Conservation (phyloP, 92 coral and sea anemone species). For the Umimayanthus chanpuru region DNA sequence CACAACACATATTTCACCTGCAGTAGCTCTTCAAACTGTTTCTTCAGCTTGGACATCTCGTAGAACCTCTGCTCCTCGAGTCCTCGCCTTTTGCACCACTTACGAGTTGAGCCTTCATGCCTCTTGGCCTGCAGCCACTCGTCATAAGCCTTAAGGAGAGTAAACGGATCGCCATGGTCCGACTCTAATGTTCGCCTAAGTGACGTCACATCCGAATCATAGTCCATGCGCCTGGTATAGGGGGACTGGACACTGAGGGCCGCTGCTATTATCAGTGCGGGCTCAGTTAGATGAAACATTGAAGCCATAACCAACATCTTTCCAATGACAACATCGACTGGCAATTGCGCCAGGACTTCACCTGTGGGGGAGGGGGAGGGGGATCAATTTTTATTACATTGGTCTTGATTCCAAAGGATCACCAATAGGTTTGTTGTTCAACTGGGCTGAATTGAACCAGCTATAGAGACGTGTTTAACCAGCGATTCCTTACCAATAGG, state of each 20-base stretch:
- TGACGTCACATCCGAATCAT: conserved; percentile 96
- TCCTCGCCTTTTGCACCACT: conserved; percentile 95
- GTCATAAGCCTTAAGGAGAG: conserved; percentile 91
- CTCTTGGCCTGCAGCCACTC: conserved; percentile 96
- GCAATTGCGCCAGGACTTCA: conserved; percentile 89
- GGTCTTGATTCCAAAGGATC: too few species aligned
- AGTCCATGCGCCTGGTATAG: conserved; percentile 88
- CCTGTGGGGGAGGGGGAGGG: conserved; percentile 38
- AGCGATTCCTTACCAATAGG: conserved; percentile 56
- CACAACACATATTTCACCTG: conserved; percentile 21
- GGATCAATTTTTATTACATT: too few species aligned
- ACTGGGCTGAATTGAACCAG: too few species aligned
- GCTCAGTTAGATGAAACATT: conserved; percentile 94
- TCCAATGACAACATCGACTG: conserved; percentile 98
- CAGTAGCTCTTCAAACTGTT: conserved; percentile 87
- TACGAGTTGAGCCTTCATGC: conserved; percentile 80
- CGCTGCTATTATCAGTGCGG: conserved; percentile 94
- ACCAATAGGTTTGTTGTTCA: too few species aligned
- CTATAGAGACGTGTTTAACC: not conserved
- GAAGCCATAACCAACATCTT: conserved; percentile 98
- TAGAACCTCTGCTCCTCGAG: conserved; percentile 97
- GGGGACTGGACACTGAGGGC: conserved; percentile 99
- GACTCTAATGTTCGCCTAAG: conserved; percentile 86
- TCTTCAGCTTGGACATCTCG: conserved; percentile 92
- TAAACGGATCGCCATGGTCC: conserved; percentile 99